phyloP scores from a whole-genome alignment of 2,797 vertebrate species.

The Molossus molossus region DNA sequence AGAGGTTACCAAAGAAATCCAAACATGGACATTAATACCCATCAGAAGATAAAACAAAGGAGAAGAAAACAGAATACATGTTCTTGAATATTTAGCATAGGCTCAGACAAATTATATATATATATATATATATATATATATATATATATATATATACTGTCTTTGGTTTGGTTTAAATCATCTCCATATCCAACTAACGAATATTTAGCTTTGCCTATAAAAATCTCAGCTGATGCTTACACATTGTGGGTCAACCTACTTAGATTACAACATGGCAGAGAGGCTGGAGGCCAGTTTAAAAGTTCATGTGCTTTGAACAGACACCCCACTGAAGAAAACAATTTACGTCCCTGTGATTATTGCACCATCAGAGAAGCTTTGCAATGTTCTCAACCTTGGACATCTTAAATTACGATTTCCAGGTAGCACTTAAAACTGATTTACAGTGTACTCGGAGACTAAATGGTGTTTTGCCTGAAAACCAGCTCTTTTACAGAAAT shows the following conservation, averaged over 20 bases:
- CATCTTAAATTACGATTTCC: conserved; percentile 21
- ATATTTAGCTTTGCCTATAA: conserved; percentile 58
- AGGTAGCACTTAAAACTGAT: conserved; percentile 60
- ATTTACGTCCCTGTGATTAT: background rate
- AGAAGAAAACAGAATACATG: conserved; percentile 10
- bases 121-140: background rate
- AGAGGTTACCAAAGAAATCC: conserved; percentile 21
- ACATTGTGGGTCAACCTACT: background rate
- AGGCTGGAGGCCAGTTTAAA: background rate
- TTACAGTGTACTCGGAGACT: conserved; percentile 64
- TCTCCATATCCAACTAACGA: background rate
- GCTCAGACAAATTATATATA: background rate
- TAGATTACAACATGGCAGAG: fast-evolving
- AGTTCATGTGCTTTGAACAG: background rate
- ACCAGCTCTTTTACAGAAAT: conserved; percentile 26
- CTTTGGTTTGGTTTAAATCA: conserved; percentile 70
- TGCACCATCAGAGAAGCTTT: conserved; percentile 5
- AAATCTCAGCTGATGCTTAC: background rate
- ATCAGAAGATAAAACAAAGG: background rate
- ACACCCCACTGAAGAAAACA: fast-evolving
- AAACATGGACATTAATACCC: background rate
- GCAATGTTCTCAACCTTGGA: background rate
- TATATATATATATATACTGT: background rate
- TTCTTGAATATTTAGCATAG: background rate
- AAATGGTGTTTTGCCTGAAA: conserved; percentile 38